Evolutionary conservation across 2,113 vertebrate genomes (phyloP).

Genomic region (Murina feae): DNA sequence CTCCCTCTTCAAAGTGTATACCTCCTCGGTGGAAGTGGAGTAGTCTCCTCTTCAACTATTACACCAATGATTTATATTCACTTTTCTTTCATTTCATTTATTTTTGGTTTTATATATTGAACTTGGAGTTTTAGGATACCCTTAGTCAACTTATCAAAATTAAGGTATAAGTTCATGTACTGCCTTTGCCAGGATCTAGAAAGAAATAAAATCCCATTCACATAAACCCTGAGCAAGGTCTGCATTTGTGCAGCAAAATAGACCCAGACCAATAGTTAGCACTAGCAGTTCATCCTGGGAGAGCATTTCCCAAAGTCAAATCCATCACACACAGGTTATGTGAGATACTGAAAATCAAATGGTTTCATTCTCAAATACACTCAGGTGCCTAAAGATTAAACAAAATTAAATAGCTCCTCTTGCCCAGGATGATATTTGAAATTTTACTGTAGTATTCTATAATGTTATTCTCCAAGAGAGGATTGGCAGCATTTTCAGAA

Average conservation of each 20-base stretch:
- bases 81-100: background rate
- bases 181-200: background rate
- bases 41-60: background rate
- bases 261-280: background rate
- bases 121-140: background rate
- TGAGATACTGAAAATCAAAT: conserved; percentile 10
- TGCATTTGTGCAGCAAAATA: background rate
- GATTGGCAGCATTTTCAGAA: background rate
- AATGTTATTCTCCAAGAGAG: background rate
- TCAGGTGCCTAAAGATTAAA: background rate
- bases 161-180: background rate
- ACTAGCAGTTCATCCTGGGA: background rate
- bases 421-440: background rate
- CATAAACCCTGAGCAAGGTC: background rate
- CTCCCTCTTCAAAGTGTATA: background rate
- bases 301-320: background rate
- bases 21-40: background rate
- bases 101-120: conserved; percentile 31
- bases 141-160: conserved; percentile 6
- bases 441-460: background rate
- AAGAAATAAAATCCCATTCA: conserved; percentile 11
- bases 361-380: background rate
- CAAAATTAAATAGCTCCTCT: background rate
- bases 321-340: background rate
- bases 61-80: background rate